A percentile compares a stretch with the other conserved stretches of the same genome.
phyloP scores from a whole-genome alignment of 30 jellyfish, hydroid and myxozoan species.

The Euphysa ruthae region DNA sequence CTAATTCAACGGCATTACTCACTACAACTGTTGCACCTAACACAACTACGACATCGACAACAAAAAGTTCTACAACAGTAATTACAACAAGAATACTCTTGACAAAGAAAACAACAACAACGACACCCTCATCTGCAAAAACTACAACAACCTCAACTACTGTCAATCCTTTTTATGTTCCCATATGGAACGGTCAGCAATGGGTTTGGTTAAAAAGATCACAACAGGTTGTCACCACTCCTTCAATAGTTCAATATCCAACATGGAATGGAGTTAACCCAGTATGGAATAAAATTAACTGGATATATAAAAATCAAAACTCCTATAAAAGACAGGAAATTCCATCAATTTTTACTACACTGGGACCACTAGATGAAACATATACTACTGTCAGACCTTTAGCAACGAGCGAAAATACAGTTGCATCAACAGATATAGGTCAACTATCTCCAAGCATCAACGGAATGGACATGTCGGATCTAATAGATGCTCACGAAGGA shows the following conservation, averaged over 20 bases:
- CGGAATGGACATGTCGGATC: not conserved
- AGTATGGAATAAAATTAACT: too few relatives aligned
- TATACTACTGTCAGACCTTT: slow-evolving; percentile 20
- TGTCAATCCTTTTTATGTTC: not conserved
- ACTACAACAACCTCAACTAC: not conserved
- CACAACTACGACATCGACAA: not conserved
- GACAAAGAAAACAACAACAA: not conserved
- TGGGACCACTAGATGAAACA: slow-evolving; percentile 2
- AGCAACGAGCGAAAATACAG: not conserved
- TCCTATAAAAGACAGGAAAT: slow-evolving; percentile 6
- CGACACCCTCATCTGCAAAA: not conserved
- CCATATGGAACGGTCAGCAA: slow-evolving; percentile 16
- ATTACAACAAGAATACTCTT: not conserved
- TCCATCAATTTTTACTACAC: not conserved
- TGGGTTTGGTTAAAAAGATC: slow-evolving; percentile 19
- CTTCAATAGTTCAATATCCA: not conserved
- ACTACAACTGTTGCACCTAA: not conserved
- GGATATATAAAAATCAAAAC: not conserved
- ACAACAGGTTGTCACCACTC: too few relatives aligned
- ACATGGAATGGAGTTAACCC: not conserved
- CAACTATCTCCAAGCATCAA: slow-evolving; percentile 20
- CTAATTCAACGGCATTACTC: not conserved
- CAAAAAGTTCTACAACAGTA: not conserved
- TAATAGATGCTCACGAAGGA: not conserved
- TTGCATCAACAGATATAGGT: slow-evolving; percentile 7